Percentiles rank a stretch among this genome's conserved stretches.
Evolutionary conservation across 2,888 invertebrate genomes (phyloP).

Genomic region (Leptopilina drosophilae): DNA sequence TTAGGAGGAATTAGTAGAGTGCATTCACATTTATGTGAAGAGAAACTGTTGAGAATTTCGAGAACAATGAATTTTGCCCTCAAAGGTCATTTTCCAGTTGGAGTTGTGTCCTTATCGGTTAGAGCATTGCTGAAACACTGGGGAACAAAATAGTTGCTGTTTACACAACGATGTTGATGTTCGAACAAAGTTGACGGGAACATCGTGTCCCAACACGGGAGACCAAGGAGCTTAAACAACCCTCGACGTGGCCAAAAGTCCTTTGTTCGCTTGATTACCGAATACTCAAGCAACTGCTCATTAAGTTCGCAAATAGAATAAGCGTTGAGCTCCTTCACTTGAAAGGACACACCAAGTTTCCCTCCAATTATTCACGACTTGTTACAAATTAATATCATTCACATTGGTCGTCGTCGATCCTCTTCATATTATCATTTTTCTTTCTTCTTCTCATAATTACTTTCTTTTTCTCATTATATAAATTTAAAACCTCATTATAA

Average conservation of each 20-base stretch:
- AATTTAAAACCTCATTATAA: too few relatives aligned
- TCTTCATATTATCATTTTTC: not conserved
- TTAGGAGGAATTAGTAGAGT: not conserved
- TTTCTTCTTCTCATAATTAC: not conserved
- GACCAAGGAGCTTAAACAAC: constrained; percentile 57
- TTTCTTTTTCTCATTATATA: too few relatives aligned
- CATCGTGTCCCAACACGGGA: constrained; percentile 48
- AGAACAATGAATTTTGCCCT: constrained; percentile 23
- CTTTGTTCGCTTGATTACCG: constrained; percentile 72
- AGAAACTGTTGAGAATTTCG: not conserved
- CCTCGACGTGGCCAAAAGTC: constrained; percentile 67
- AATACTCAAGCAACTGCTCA: constrained; percentile 68
- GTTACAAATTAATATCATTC: constrained; percentile 7
- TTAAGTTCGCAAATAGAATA: constrained; percentile 68
- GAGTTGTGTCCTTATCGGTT: constrained; percentile 31
- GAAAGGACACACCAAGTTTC: constrained; percentile 28
- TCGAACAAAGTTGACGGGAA: constrained; percentile 56
- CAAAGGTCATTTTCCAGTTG: constrained; percentile 21
- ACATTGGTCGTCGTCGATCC: not conserved
- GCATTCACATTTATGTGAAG: not conserved
- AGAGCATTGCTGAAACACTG: constrained; percentile 18
- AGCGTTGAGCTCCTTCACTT: constrained; percentile 27
- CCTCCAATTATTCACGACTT: constrained; percentile 9
- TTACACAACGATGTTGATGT: constrained; percentile 40
- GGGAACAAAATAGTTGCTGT: constrained; percentile 37